Base-by-base conservation (phyloP, 2,888 invertebrate species). In the Philereme transversata region DNA sequence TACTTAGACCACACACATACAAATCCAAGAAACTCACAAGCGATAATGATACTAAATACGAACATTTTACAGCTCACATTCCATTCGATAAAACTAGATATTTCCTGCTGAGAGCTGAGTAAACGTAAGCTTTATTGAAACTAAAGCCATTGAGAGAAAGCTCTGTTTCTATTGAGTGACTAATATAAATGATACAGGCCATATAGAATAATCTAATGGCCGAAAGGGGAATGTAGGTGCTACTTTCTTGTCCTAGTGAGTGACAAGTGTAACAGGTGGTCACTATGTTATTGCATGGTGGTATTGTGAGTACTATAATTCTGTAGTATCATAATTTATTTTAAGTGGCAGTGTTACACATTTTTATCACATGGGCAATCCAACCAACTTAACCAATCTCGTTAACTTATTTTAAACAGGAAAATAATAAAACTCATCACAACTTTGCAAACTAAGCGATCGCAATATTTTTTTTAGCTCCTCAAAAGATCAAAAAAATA, bases 211-310 rank as follows among this genome's bases (percentile, higher is more conserved):
- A 79, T 83, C 78, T 84, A 82, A 83, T 83, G 82, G 80, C 85
- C 82, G 74, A 78, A 79, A 68, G 73, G 75, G 81, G 86, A 82
- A 83, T 81, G 81, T 71, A 74, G 73, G 79, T 77, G 75, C 83
- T 73, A 86, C 88, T 90, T 89, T 88, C 88, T 61, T 82, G 78
- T 74, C 60, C 60, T 52, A 64, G 61, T 62, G 38, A 74, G 71
- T 72, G 68, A 62, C 70, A 74, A 55, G 55, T 57, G 53, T 49
- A 59, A 49, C 33, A 47, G 36, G 62, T 52, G 22, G 41, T 36
- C 54, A 57, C 51, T 60, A 57, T 45, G 41, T 60, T 59, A 65
- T 46, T 45, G 22, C 34, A 51, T 60, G 58, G 36, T 43, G 49
- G 36, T 36, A 60, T 56, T 22, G 22, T 5, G 46, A 46, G 7